phyloP scores from a whole-genome alignment of 2,888 invertebrate species.

The Andrena dorsata region DNA sequence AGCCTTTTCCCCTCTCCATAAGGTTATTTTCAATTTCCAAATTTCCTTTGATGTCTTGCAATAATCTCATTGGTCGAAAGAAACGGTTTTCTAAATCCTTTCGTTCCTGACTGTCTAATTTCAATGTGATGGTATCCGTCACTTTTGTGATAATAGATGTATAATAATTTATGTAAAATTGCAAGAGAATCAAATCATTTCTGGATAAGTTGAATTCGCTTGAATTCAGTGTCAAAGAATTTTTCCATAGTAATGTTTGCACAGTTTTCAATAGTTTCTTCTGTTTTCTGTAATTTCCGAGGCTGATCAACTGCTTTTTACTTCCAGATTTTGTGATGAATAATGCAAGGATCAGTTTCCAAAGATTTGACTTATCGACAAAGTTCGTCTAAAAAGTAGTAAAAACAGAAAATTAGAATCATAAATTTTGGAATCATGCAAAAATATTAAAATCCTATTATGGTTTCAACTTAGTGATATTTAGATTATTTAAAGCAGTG shows the following conservation, averaged over 20 bases:
- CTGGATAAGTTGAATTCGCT: slow-evolving; percentile 22
- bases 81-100: slow-evolving; percentile 50
- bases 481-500: too few relatives aligned
- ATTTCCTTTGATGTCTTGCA: slow-evolving; percentile 54
- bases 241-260: slow-evolving; percentile 35
- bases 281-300: slow-evolving; percentile 41
- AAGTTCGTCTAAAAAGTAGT: slow-evolving; percentile 47
- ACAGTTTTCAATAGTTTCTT: slow-evolving; percentile 25
- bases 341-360: slow-evolving; percentile 73
- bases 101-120: slow-evolving; percentile 8
- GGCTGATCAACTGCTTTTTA: slow-evolving; percentile 36
- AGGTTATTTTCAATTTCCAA: neutral
- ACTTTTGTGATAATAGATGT: slow-evolving; percentile 59
- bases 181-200: slow-evolving; percentile 29
- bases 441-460: slow-evolving; percentile 8
- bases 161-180: slow-evolving; percentile 61
- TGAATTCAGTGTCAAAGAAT: slow-evolving; percentile 34
- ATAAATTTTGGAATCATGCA: too few relatives aligned
- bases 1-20: slow-evolving; percentile 75
- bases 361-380: slow-evolving; percentile 67
- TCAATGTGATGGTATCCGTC: neutral
- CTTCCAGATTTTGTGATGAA: slow-evolving; percentile 66
- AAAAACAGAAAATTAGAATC: neutral
- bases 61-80: slow-evolving; percentile 52
- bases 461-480: neutral